Base-by-base conservation (phyloP, 2,113 vertebrate genomes). In the Gallinago media region DNA sequence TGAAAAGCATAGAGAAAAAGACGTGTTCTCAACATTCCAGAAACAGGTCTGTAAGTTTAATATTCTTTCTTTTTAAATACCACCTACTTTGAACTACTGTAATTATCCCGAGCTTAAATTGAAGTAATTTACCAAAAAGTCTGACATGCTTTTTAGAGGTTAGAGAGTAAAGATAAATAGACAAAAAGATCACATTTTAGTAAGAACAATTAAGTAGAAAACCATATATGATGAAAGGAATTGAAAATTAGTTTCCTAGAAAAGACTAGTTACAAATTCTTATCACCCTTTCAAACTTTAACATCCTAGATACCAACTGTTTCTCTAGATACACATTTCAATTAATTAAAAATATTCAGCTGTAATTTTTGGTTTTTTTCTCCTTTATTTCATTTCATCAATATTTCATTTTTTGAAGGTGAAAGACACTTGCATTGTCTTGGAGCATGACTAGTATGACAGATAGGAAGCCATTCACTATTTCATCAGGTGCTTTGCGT, bases 381-480 rank as follows among this genome's bases (percentile, higher is more conserved):
- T 36, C 9, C 11, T 65, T 59, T 59, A 58, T 78, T 15, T 18
- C 0, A 2, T 7, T 15, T 18, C 0, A 2, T 7, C 1, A 44
- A 32, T 36, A 20, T 70, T 92, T 85, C 4, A 31, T 71, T 55
- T 76, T 79, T 87, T 89, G 8, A 77, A 95, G 15, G 5, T 44
- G 49, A 55, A 11, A 31, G 3, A 4, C 31, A 54, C 22, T 63
- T 46, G 54, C 0, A 22, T 56, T 76, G 5, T 85, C 17, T 59
- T 90, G 29, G 6, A 52, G 3, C 15, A 4, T 49, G 26, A 66
- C 32, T 58, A 50, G 11, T 29, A 12, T 31, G 38, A 38, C 25
- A 71, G 31, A 81, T 44, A 58, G 21, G 54, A 76, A 92, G 20
- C 2, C 4, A 58, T 65, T 88, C 78, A 44, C 36, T 86, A 63